Percentiles rank a stretch among this genome's conserved stretches.
These are phyloP conservation scores for Eudyptes chrysolophus DNA, from an alignment of 2,113 vertebrate species.

Conservation along the genomic window DNA sequence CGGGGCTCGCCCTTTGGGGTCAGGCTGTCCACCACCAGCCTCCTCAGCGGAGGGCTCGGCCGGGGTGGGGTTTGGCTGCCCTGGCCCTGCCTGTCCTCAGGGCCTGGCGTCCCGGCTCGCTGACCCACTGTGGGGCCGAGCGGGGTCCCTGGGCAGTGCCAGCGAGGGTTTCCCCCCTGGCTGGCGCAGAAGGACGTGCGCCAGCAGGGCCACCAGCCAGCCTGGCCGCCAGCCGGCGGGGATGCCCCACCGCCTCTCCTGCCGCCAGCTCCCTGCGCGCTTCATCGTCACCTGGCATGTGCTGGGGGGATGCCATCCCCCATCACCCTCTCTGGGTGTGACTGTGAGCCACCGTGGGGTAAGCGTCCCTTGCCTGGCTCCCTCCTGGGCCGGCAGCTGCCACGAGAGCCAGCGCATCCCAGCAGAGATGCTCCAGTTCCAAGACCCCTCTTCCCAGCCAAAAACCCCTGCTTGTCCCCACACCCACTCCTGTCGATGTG, in stretches of 20 bases:
- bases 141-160: rapidly evolving
- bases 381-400: background rate
- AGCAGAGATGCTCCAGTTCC: background rate
- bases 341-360: background rate
- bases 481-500: background rate
- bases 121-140: rapidly evolving
- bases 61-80: constrained; percentile 16
- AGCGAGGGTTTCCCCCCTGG: rapidly evolving
- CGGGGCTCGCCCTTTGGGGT: background rate
- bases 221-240: background rate
- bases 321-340: background rate
- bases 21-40: background rate
- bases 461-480: rapidly evolving
- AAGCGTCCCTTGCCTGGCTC: background rate
- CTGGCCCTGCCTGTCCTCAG: background rate
- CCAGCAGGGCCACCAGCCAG: background rate
- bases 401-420: background rate
- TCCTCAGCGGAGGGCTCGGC: background rate
- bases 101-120: background rate
- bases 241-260: background rate
- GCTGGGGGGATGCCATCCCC: background rate
- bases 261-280: rapidly evolving
- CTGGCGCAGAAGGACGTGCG: background rate
- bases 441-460: background rate
- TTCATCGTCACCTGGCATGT: rapidly evolving